Evolutionary conservation across 2,888 invertebrate genomes (phyloP).

Genomic region (Cantharis flavilabris): DNA sequence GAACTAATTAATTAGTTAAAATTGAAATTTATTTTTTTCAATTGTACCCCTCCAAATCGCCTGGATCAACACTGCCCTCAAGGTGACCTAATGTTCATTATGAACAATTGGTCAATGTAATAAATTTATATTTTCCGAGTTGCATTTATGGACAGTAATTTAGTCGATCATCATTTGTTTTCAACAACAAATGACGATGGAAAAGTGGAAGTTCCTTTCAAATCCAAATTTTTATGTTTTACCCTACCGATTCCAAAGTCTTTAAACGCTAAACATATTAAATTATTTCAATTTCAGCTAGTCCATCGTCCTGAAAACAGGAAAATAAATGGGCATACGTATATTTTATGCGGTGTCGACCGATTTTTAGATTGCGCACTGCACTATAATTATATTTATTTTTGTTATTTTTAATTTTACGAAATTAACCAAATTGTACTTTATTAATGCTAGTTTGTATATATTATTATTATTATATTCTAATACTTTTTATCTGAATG

Average conservation of each 20-base stretch:
- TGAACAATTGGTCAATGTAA: too few relatives aligned
- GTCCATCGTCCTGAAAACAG: neutral
- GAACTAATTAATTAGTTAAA: too few relatives aligned
- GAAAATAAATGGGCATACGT: neutral
- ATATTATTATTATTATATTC: neutral
- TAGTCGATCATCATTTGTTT: too few relatives aligned
- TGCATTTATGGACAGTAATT: too few relatives aligned
- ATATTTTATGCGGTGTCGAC: neutral
- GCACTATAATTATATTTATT: constrained; percentile 11
- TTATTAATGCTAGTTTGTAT: constrained; percentile 10
- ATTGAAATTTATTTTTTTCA: too few relatives aligned
- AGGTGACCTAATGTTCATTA: too few relatives aligned
- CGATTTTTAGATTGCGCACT: neutral
- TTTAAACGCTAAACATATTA: neutral
- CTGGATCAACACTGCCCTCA: too few relatives aligned
- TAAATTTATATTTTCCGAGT: too few relatives aligned
- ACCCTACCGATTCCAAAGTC: neutral
- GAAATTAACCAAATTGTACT: constrained; percentile 20
- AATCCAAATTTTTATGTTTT: neutral
- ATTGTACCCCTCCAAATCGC: too few relatives aligned
- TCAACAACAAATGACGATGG: too few relatives aligned
- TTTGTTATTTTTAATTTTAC: constrained; percentile 13
- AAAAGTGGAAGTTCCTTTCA: neutral
- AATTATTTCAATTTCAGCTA: neutral
- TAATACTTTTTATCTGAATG: neutral